Conservation (phyloP, 2,113 vertebrate genomes). For the Chaetodon auriga region DNA sequence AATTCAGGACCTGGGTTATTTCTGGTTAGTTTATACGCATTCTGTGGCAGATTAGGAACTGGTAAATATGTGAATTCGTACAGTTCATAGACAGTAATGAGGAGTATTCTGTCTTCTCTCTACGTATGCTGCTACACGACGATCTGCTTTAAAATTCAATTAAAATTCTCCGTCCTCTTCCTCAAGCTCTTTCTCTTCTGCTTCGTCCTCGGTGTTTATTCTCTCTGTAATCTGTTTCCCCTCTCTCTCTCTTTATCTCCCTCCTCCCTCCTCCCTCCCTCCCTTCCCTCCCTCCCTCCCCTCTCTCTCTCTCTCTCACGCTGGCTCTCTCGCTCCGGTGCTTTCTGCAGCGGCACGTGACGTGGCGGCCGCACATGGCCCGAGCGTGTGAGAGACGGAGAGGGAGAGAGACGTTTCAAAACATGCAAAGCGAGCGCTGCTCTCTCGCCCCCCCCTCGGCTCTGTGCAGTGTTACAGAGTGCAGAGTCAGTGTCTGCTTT, state of each 20-base stretch:
- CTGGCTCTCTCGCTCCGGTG: constrained; percentile 63
- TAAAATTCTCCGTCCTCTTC: neutral
- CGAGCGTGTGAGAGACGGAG: constrained; percentile 80
- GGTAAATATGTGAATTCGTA: neutral
- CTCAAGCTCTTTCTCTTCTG: neutral
- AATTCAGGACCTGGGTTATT: neutral
- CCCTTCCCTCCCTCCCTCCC: constrained; percentile 8
- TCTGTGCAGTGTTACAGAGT: constrained; percentile 56
- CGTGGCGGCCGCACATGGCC: constrained; percentile 84
- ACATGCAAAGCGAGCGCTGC: constrained; percentile 65
- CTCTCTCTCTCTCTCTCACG: constrained; percentile 24
- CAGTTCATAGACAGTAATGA: neutral
- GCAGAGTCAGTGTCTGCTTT: constrained; percentile 75
- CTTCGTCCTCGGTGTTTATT: constrained; percentile 47
- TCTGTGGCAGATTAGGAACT: neutral
- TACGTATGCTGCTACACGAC: neutral
- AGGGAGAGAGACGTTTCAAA: constrained; percentile 56
- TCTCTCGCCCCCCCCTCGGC: constrained; percentile 26
- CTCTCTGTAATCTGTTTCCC: constrained; percentile 64
- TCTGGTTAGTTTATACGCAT: neutral
- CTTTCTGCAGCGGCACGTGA: constrained; percentile 87
- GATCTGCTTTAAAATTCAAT: constrained; percentile 2
- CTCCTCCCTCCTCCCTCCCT: constrained; percentile 4
- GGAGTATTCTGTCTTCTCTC: neutral
- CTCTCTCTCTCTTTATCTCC: neutral